phyloP scores from a whole-genome alignment of 2,113 vertebrate genomes.

The Tiliqua scincoides region DNA sequence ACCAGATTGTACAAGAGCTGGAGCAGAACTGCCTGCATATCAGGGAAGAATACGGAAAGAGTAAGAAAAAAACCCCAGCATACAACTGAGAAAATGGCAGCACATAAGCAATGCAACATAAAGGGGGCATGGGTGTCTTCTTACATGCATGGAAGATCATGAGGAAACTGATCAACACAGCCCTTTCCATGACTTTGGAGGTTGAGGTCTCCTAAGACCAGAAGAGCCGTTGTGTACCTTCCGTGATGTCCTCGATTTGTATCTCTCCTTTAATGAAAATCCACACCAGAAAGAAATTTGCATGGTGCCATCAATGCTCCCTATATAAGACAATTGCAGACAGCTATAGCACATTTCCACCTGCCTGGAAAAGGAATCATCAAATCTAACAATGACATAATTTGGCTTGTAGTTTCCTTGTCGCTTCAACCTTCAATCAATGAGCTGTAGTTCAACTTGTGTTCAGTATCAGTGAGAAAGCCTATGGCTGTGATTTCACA shows the following conservation, averaged over 20 bases:
- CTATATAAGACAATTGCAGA: no score
- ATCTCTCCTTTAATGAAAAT: neutral
- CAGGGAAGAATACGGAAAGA: neutral
- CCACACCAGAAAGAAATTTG: neutral
- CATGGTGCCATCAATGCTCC: neutral
- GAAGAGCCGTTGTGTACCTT: neutral
- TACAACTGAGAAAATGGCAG: neutral
- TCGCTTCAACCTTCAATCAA: no score
- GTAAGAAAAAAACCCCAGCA: neutral
- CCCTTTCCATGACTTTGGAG: neutral
- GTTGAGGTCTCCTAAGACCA: neutral
- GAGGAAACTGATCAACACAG: neutral
- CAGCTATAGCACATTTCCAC: no score
- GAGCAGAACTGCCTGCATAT: neutral
- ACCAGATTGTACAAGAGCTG: conserved; percentile 14
- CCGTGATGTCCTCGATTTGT: neutral
- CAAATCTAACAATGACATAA: no score
- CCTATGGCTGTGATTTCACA: no score
- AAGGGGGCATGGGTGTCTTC: neutral
- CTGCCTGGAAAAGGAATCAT: no score
- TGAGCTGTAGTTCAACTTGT: no score
- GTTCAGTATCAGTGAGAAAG: no score
- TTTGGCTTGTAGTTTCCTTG: no score
- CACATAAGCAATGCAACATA: neutral
- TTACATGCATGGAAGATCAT: neutral